Percentiles rank a stretch among this genome's conserved stretches.
Conservation (phyloP, 2,113 vertebrate genomes). For the Rafetus swinhoei region DNA sequence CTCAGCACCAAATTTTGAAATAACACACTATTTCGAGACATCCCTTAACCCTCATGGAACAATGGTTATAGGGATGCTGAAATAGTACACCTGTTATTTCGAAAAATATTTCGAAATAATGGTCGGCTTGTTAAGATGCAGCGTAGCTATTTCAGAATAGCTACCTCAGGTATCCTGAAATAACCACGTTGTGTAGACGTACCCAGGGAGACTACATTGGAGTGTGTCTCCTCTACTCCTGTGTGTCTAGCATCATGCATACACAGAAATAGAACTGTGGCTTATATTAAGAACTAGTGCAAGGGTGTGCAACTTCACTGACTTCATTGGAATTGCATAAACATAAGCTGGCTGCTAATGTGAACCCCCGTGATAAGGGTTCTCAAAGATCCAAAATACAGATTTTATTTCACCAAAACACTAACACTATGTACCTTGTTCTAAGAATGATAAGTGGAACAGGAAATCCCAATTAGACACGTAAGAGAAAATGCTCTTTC, state of each 20-base stretch:
- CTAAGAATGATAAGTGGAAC: neutral
- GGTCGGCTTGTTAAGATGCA: no score
- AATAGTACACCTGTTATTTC: no score
- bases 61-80: no score
- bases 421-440: neutral
- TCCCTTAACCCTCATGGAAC: no score
- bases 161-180: no score
- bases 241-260: neutral
- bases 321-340: neutral
- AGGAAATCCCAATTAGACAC: neutral
- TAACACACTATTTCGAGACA: no score
- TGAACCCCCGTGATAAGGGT: neutral
- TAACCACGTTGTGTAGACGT: no score
- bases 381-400: neutral
- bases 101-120: no score
- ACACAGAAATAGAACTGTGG: neutral
- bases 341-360: neutral
- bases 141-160: no score
- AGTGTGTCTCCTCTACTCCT: neutral
- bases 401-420: neutral
- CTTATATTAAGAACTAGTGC: neutral
- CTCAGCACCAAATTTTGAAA: no score
- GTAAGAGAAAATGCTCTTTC: fast-evolving
- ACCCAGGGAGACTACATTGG: neutral
- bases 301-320: neutral